phyloP scores from a whole-genome alignment of 2,113 vertebrate genomes.

The Carassius auratus region DNA sequence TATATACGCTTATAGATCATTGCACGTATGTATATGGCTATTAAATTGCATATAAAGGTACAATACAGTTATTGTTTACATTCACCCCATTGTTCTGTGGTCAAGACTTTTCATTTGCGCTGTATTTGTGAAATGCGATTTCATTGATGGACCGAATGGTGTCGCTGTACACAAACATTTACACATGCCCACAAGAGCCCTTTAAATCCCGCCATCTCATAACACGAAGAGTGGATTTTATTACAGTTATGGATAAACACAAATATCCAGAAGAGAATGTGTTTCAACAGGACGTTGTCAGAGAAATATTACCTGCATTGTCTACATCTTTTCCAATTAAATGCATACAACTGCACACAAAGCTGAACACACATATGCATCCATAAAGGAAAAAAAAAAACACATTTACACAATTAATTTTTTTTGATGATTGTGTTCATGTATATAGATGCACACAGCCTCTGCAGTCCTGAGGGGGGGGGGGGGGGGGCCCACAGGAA shows the following conservation, averaged over 20 bases:
- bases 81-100: constrained; percentile 32
- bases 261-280: not conserved
- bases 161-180: constrained; percentile 36
- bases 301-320: not conserved
- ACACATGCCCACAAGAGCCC: constrained; percentile 3
- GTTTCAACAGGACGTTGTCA: not conserved
- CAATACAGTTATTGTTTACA: constrained; percentile 31
- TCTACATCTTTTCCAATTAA: not conserved
- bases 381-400: not conserved
- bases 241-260: constrained; percentile 1
- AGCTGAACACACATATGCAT: not conserved
- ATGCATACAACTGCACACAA: not conserved
- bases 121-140: not conserved
- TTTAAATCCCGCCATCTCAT: constrained; percentile 12
- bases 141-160: not conserved
- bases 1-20: not conserved
- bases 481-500: constrained; percentile 46
- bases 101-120: not conserved
- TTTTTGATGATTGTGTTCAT: not conserved
- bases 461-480: constrained; percentile 63
- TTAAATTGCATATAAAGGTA: too few relatives aligned
- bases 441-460: constrained; percentile 18
- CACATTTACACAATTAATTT: not conserved
- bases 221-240: constrained; percentile 1
- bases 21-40: not conserved